Evolutionary conservation across 1,140 invertebrate species (phyloP).

Genomic region (Babylonia areolata): DNA sequence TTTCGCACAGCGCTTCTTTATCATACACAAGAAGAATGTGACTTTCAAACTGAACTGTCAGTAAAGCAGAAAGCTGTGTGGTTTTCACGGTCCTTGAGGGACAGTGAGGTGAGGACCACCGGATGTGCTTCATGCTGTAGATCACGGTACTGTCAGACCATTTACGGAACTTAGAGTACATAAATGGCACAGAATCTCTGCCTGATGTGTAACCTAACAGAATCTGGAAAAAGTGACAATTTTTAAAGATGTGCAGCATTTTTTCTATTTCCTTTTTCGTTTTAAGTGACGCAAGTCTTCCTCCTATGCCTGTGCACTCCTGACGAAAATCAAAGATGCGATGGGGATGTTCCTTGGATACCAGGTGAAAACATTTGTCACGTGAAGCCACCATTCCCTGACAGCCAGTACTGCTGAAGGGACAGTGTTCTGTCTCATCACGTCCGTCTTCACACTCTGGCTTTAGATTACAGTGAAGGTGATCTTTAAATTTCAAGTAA

Average conservation of each 20-base stretch:
- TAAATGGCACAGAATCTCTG: neutral
- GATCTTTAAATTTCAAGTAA: neutral
- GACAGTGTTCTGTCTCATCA: slow-evolving; percentile 24
- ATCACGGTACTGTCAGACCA: neutral
- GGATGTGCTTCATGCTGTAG: neutral
- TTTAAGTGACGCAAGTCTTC: neutral
- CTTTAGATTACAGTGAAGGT: slow-evolving; percentile 27
- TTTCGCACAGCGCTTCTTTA: neutral
- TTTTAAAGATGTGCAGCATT: neutral
- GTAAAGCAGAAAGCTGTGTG: neutral
- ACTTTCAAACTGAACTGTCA: neutral
- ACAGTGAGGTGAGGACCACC: neutral
- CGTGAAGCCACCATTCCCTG: neutral
- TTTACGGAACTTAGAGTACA: neutral
- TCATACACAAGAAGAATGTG: neutral
- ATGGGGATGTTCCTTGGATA: neutral
- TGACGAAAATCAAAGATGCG: neutral
- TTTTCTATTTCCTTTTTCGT: neutral
- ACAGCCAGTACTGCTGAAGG: slow-evolving; percentile 26
- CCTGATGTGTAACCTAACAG: neutral
- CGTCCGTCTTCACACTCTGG: slow-evolving; percentile 6
- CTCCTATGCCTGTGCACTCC: neutral
- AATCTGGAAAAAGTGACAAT: neutral
- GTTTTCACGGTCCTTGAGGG: neutral
- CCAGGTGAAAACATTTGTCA: neutral